Percentiles rank a stretch among this genome's conserved stretches.
phyloP scores from a whole-genome alignment of 35 echinoderm and acorn worm genomes.

The Heliocidaris erythrogramma region DNA sequence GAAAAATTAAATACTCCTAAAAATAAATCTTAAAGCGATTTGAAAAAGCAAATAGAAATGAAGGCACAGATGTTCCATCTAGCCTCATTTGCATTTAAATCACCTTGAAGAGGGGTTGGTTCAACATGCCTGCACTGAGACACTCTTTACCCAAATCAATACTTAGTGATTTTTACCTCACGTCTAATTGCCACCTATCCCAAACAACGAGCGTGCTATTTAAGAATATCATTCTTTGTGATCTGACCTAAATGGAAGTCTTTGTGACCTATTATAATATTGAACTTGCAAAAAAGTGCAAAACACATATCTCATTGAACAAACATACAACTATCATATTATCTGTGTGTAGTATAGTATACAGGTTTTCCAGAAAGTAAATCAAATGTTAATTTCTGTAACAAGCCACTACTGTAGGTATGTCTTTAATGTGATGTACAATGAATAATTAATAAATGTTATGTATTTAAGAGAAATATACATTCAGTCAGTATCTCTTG shows the following conservation, averaged over 20 bases:
- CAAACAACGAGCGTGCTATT: not conserved
- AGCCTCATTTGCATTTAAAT: slow-evolving; percentile 45
- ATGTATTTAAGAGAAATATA: no score
- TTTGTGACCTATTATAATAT: not conserved
- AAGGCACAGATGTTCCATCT: slow-evolving; percentile 29
- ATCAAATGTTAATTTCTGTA: not conserved
- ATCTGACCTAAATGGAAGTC: not conserved
- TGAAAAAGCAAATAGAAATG: slow-evolving; percentile 18
- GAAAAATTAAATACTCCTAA: not conserved
- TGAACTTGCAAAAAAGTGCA: not conserved
- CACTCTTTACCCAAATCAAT: slow-evolving; percentile 32
- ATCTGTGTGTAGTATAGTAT: no score
- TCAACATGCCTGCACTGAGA: not conserved
- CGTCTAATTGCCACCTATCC: slow-evolving; percentile 25
- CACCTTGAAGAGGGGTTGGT: slow-evolving; percentile 28
- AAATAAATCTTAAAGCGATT: not conserved
- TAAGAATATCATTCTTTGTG: not conserved
- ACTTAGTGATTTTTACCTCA: slow-evolving; percentile 26
- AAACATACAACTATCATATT: not conserved
- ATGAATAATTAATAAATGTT: no score
- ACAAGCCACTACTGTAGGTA: no score
- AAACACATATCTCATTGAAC: not conserved
- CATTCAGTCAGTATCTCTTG: no score
- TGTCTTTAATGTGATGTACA: no score
- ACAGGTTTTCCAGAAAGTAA: not conserved